Evolutionary conservation across 2,888 invertebrate genomes (phyloP).

Genomic region (Lymantria dispar): DNA sequence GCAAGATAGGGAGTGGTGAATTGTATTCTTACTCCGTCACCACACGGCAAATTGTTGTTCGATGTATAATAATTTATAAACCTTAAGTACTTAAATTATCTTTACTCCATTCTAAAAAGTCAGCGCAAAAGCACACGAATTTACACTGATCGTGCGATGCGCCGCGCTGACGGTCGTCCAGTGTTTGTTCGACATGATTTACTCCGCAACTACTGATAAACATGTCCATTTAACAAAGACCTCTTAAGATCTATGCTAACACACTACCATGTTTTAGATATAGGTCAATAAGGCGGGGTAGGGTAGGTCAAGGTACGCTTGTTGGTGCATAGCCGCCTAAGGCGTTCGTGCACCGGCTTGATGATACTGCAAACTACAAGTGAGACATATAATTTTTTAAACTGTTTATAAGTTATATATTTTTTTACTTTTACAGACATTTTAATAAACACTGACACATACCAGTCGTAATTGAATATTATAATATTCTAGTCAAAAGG

Average conservation of each 20-base stretch:
- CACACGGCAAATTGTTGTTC: neutral
- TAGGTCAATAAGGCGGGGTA: slow-evolving; percentile 19
- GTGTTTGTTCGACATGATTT: slow-evolving; percentile 40
- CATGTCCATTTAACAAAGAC: slow-evolving; percentile 26
- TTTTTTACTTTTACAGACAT: slow-evolving; percentile 40
- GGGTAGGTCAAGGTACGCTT: slow-evolving; percentile 40
- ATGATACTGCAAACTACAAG: slow-evolving; percentile 58
- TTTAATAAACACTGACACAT: too few species aligned
- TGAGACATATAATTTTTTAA: slow-evolving; percentile 33
- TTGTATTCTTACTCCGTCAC: too few species aligned
- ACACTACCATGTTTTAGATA: slow-evolving; percentile 6
- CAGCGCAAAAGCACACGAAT: slow-evolving; percentile 19
- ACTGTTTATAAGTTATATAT: slow-evolving; percentile 4
- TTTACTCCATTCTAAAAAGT: slow-evolving; percentile 10
- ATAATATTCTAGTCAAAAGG: too few species aligned
- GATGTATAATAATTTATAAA: neutral
- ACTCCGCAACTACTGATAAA: slow-evolving; percentile 28
- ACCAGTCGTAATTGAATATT: too few species aligned
- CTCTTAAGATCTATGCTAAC: slow-evolving; percentile 18
- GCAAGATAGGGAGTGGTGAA: too few species aligned
- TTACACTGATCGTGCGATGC: slow-evolving; percentile 36
- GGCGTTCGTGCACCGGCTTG: slow-evolving; percentile 65
- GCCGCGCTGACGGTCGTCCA: slow-evolving; percentile 31
- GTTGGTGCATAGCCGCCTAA: slow-evolving; percentile 47
- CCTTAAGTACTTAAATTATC: slow-evolving; percentile 4